These are phyloP conservation scores for Microctonus brassicae DNA, from an alignment of 2,888 invertebrate species.

Conservation along the genomic window DNA sequence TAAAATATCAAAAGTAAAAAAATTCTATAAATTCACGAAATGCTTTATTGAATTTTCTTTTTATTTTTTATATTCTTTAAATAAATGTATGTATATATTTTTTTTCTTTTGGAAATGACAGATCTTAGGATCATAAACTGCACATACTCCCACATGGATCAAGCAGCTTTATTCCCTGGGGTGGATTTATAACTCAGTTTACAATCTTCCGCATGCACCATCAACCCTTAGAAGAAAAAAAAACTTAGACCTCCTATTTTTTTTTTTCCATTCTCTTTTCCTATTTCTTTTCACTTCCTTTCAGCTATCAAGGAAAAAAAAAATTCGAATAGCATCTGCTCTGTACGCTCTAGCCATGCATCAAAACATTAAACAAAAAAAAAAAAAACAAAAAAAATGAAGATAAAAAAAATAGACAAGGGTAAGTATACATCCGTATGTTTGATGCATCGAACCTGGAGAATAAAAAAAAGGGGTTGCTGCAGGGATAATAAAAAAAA, in stretches of 20 bases:
- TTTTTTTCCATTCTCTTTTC: slow-evolving; percentile 15
- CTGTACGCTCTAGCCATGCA: neutral
- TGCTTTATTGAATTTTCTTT: neutral
- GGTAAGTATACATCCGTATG: neutral
- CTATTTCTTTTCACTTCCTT: neutral
- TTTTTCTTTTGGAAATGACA: neutral
- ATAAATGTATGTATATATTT: no score
- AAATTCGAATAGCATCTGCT: slow-evolving; percentile 20
- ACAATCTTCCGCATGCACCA: slow-evolving; percentile 34
- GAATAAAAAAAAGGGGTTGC: slow-evolving; percentile 11
- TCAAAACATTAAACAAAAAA: slow-evolving; percentile 13
- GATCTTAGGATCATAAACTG: neutral
- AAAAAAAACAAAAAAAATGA: neutral
- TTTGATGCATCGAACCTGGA: neutral
- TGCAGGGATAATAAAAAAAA: neutral
- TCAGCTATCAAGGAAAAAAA: neutral
- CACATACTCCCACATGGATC: slow-evolving; percentile 10
- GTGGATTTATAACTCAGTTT: slow-evolving; percentile 40
- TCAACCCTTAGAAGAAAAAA: neutral
- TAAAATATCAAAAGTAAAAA: no score
- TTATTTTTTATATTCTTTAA: neutral
- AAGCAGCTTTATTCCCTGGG: neutral
- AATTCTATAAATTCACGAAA: no score
- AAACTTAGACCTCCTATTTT: neutral
- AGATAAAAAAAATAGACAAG: neutral